Percentiles rank a stretch among this genome's conserved stretches.
phyloP scores from a whole-genome alignment of 2,888 invertebrate genomes.

The Crocallis elinguaria region DNA sequence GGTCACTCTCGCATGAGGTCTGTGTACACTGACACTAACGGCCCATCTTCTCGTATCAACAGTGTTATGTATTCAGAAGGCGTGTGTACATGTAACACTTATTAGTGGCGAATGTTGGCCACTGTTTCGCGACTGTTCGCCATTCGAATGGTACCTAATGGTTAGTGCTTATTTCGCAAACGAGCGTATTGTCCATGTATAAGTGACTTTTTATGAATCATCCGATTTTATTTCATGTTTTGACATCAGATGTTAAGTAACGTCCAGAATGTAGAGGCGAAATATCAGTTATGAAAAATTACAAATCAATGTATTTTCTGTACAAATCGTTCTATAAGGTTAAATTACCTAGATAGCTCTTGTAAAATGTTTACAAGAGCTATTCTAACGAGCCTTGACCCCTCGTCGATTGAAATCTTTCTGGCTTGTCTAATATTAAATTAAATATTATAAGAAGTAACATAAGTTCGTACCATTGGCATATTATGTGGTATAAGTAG shows the following conservation, averaged over 20 bases:
- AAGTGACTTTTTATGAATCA: constrained; percentile 25
- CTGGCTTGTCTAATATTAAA: background rate
- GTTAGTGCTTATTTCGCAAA: constrained; percentile 44
- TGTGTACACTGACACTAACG: constrained; percentile 56
- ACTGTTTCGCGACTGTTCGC: constrained; percentile 46
- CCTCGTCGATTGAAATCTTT: background rate
- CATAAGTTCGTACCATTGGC: constrained; percentile 59
- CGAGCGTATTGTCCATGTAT: constrained; percentile 24
- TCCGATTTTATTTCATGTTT: constrained; percentile 13
- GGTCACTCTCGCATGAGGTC: constrained; percentile 33
- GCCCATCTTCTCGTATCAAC: constrained; percentile 58
- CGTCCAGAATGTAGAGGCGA: background rate
- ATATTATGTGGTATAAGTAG: constrained; percentile 70
- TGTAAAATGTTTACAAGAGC: background rate
- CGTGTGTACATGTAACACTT: constrained; percentile 63
- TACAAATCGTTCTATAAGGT: too few relatives aligned
- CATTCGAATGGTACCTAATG: constrained; percentile 44
- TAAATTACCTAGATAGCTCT: too few relatives aligned
- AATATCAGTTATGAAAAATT: background rate
- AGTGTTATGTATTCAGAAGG: constrained; percentile 62
- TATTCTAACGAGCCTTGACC: too few relatives aligned
- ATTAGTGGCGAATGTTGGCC: constrained; percentile 59
- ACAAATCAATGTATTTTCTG: too few relatives aligned
- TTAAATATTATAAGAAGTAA: constrained; percentile 7
- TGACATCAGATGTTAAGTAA: constrained; percentile 16